These are phyloP conservation scores for Netelia virgata DNA, from an alignment of 2,888 invertebrate species.

Conservation along the genomic window DNA sequence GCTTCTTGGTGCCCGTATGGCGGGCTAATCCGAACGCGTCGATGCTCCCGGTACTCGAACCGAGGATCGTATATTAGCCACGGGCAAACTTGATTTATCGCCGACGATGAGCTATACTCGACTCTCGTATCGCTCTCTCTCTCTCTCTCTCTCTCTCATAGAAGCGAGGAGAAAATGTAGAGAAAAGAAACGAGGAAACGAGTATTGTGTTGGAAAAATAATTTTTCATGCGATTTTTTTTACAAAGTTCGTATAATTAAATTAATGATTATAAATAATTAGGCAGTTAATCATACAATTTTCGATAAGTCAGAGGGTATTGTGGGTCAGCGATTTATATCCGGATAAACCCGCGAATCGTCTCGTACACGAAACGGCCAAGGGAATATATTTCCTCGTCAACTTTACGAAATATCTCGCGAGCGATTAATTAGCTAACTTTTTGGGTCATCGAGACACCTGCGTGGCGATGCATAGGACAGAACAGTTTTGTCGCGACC, in stretches of 20 bases:
- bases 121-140: not conserved
- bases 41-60: constrained; percentile 52
- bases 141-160: not conserved
- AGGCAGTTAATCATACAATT: not conserved
- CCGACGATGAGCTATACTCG: constrained; percentile 48
- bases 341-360: not conserved
- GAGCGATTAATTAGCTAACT: constrained; percentile 42
- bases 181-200: not conserved
- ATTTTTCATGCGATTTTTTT: not conserved
- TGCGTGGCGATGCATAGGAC: constrained; percentile 14
- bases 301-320: not conserved
- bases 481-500: constrained; percentile 6
- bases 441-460: constrained; percentile 58
- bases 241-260: not conserved
- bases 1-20: constrained; percentile 27
- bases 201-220: not conserved
- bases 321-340: not conserved
- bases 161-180: not conserved
- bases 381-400: constrained; percentile 26
- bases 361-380: not conserved
- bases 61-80: constrained; percentile 60
- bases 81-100: constrained; percentile 69
- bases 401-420: constrained; percentile 27
- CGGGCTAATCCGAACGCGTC: constrained; percentile 18
- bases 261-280: not conserved